A percentile compares a stretch with the other conserved stretches of the same genome.
Conservation (phyloP, 2,888 invertebrate species). For the Syrista parreyssii region DNA sequence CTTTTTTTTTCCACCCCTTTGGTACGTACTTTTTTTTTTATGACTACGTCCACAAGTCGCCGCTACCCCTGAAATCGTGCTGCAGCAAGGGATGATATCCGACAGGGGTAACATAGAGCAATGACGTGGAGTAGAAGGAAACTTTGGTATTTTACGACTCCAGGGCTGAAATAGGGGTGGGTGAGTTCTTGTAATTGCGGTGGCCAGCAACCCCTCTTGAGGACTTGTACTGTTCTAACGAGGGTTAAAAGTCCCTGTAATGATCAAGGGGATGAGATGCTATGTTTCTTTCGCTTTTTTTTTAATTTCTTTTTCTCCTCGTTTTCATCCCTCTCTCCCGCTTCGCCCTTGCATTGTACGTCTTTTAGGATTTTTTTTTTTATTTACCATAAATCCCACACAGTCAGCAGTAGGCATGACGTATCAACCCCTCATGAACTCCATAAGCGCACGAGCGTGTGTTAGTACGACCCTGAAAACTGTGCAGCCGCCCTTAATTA, state of each 20-base stretch:
- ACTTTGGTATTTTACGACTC: background rate
- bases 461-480: background rate
- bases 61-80: background rate
- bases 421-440: background rate
- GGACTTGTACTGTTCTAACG: background rate
- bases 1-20: background rate
- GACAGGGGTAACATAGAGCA: background rate
- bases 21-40: background rate
- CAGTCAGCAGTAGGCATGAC: background rate
- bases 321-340: too few relatives aligned
- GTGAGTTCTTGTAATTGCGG: background rate
- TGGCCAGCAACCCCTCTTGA: background rate
- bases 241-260: background rate
- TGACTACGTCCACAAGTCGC: background rate
- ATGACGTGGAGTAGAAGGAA: background rate
- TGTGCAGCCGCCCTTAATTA: background rate
- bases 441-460: background rate
- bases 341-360: background rate
- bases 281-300: background rate
- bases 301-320: background rate
- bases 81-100: background rate
- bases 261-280: background rate
- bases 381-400: background rate
- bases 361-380: background rate
- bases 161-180: background rate